Percentiles rank a stretch among this genome's conserved stretches.
These are phyloP conservation scores for Pteropus alecto DNA, from an alignment of 2,113 vertebrate genomes.

Conservation along the genomic window DNA sequence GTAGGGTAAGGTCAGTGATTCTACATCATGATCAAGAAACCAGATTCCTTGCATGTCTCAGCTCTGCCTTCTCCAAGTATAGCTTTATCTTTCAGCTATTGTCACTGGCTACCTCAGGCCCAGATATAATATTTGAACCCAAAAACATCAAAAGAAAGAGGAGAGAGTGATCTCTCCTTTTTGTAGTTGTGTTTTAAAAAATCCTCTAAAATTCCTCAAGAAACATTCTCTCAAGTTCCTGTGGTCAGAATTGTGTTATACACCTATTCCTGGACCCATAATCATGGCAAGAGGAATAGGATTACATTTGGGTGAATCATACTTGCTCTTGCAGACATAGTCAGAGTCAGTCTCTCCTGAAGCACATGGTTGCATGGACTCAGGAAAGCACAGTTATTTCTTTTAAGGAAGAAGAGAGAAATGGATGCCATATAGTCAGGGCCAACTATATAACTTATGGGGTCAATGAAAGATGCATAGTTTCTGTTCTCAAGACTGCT, in stretches of 20 bases:
- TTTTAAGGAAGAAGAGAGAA: neutral
- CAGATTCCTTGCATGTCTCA: neutral
- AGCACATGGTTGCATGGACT: accelerated
- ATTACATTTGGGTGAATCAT: neutral
- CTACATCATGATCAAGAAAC: neutral
- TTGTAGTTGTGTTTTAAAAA: neutral
- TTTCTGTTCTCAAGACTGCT: neutral
- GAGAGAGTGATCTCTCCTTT: neutral
- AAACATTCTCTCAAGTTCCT: neutral
- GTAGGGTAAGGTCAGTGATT: neutral
- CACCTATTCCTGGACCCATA: neutral
- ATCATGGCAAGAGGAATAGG: neutral
- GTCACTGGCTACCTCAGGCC: neutral
- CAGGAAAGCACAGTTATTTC: neutral
- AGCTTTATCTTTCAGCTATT: neutral
- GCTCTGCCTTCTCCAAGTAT: neutral
- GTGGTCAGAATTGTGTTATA: no score
- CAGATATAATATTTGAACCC: neutral
- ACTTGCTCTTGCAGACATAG: neutral
- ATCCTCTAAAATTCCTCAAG: neutral
- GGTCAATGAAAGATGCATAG: neutral
- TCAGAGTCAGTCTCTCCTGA: neutral
- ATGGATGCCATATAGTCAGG: neutral
- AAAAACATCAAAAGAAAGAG: neutral
- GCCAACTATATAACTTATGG: neutral